Evolutionary conservation across 1,140 invertebrate species (phyloP).

Genomic region (Agrilus planipennis): DNA sequence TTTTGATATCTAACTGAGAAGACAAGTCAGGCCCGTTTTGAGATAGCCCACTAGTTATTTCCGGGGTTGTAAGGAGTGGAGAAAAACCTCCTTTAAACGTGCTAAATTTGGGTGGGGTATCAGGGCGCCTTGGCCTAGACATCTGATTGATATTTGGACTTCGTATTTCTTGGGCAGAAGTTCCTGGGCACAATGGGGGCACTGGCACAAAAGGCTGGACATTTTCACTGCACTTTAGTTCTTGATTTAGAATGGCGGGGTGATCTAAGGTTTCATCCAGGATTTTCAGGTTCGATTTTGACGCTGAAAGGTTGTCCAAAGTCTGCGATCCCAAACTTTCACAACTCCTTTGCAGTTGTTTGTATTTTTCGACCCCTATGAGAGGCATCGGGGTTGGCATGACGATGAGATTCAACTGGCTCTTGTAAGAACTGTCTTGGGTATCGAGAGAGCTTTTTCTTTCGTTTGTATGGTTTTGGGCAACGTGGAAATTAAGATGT

Average conservation of each 20-base stretch:
- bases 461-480: conserved; percentile 12
- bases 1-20: too few relatives aligned
- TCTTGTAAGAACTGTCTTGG: conserved; percentile 24
- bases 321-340: conserved; percentile 20
- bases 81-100: too few relatives aligned
- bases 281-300: conserved; percentile 17
- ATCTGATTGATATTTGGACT: too few relatives aligned
- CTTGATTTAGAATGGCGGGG: background rate
- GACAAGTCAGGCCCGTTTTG: too few relatives aligned
- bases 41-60: too few relatives aligned
- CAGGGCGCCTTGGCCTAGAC: too few relatives aligned
- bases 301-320: conserved; percentile 16
- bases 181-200: conserved; percentile 1
- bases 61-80: conserved; percentile 23
- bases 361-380: conserved; percentile 32
- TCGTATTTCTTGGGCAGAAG: too few relatives aligned
- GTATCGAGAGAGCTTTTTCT: conserved; percentile 12
- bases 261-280: conserved; percentile 5
- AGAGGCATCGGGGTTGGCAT: conserved; percentile 33
- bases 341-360: conserved; percentile 25
- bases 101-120: too few relatives aligned
- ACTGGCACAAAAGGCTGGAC: conserved; percentile 5
- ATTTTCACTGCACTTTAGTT: background rate
- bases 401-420: conserved; percentile 29
- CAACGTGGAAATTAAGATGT: background rate